These are phyloP conservation scores for Priocnemis perturbator DNA, from an alignment of 2,888 invertebrate species.

Conservation along the genomic window DNA sequence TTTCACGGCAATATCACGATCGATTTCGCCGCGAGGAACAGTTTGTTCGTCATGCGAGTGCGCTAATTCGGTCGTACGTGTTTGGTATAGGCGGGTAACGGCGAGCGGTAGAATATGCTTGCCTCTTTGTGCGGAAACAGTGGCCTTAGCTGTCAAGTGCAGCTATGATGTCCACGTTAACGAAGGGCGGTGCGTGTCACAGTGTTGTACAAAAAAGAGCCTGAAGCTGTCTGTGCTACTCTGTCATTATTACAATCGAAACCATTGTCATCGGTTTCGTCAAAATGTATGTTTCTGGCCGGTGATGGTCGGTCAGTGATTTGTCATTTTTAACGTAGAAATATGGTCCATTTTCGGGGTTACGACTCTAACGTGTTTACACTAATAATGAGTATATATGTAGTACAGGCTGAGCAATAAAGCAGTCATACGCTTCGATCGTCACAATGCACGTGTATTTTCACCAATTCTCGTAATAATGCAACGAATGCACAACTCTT, in stretches of 20 bases:
- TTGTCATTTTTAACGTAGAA: too few relatives aligned
- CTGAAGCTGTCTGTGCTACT: constrained; percentile 50
- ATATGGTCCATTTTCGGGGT: too few relatives aligned
- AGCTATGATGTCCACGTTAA: constrained; percentile 52
- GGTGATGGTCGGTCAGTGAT: constrained; percentile 35
- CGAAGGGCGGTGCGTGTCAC: constrained; percentile 56
- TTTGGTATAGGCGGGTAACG: constrained; percentile 47
- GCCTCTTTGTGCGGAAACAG: constrained; percentile 56
- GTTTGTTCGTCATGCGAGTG: too few relatives aligned
- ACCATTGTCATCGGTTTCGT: too few relatives aligned
- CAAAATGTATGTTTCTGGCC: constrained; percentile 45
- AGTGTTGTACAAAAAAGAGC: constrained; percentile 49
- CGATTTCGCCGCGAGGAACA: too few relatives aligned
- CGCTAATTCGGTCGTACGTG: constrained; percentile 1
- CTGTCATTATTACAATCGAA: constrained; percentile 30
- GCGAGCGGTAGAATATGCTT: constrained; percentile 37
- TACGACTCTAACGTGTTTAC: too few relatives aligned
- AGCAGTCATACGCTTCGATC: too few relatives aligned
- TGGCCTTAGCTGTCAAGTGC: constrained; percentile 61
- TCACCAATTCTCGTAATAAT: too few relatives aligned
- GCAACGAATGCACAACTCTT: too few relatives aligned
- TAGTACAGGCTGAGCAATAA: too few relatives aligned
- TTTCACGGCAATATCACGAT: neutral
- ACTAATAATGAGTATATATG: too few relatives aligned
- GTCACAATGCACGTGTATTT: too few relatives aligned